Conservation (phyloP, 2,888 invertebrate species). For the Ligdia adustata region DNA sequence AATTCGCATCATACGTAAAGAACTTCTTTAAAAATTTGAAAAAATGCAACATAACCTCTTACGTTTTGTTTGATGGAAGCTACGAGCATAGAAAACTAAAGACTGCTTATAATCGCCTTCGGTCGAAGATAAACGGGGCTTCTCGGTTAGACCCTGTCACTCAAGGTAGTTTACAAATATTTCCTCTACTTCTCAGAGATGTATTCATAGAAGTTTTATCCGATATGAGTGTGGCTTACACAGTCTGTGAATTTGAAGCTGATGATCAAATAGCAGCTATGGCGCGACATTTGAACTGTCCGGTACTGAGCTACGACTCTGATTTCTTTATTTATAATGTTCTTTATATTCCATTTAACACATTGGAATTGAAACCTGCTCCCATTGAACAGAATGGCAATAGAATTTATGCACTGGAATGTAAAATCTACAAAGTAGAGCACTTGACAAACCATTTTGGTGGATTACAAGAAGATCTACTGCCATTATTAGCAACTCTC, state of each 20-base stretch:
- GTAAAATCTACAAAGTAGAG: conserved; percentile 89
- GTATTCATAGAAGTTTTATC: conserved; percentile 88
- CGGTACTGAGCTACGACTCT: conserved; percentile 96
- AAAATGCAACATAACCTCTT: conserved; percentile 88
- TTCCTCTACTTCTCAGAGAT: conserved; percentile 90
- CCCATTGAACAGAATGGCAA: conserved; percentile 49
- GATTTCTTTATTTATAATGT: conserved; percentile 97
- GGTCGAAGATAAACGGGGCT: conserved; percentile 84
- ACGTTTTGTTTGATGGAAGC: conserved; percentile 93
- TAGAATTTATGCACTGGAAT: conserved; percentile 79
- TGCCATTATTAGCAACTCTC: conserved; percentile 92
- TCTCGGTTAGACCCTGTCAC: conserved; percentile 82
- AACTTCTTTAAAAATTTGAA: conserved; percentile 88
- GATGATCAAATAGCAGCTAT: conserved; percentile 94
- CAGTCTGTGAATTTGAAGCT: conserved; percentile 94
- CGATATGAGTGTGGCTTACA: conserved; percentile 86
- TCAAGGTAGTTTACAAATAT: conserved; percentile 83
- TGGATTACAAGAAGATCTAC: conserved; percentile 85
- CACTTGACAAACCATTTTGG: conserved; percentile 87
- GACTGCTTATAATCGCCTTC: conserved; percentile 85
- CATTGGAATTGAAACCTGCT: conserved; percentile 81
- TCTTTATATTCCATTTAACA: conserved; percentile 90
- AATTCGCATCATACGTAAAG: conserved; percentile 85
- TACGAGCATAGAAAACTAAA: conserved; percentile 88
- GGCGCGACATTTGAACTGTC: conserved; percentile 90